These are phyloP conservation scores for Pharmacophagus antenor DNA, from an alignment of 2,888 invertebrate species.

Conservation along the genomic window DNA sequence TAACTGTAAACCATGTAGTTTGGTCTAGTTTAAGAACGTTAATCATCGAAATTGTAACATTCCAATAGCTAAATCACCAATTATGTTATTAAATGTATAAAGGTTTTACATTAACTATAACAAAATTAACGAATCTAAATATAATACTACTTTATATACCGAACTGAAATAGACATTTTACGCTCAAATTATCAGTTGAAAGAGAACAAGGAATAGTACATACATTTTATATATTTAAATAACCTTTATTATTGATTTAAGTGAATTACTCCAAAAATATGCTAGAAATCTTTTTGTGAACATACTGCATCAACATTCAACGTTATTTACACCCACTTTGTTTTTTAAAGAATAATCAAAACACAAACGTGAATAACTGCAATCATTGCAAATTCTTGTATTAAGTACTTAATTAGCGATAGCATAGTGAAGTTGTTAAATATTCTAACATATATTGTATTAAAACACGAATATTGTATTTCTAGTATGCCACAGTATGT, in stretches of 20 bases:
- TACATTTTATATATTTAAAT: not conserved
- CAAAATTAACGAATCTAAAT: too few species aligned
- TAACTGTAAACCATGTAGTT: too few species aligned
- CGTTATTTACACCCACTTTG: too few species aligned
- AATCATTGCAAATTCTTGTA: slow-evolving; percentile 3
- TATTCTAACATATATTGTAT: slow-evolving; percentile 20
- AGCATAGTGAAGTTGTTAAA: slow-evolving; percentile 33
- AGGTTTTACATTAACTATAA: too few species aligned
- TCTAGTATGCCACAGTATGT: slow-evolving; percentile 12
- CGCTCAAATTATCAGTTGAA: not conserved
- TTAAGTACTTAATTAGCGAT: slow-evolving; percentile 44
- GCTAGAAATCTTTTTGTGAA: not conserved
- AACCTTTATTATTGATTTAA: not conserved
- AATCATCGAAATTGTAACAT: too few species aligned
- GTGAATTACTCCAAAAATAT: not conserved
- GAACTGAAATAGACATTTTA: not conserved
- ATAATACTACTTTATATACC: too few species aligned
- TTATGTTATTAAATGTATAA: too few species aligned
- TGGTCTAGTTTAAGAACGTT: too few species aligned
- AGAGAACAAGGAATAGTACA: not conserved
- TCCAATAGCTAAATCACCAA: too few species aligned
- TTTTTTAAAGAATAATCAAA: too few species aligned
- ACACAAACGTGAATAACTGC: too few species aligned
- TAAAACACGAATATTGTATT: slow-evolving; percentile 18
- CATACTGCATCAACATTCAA: not conserved